phyloP scores from a whole-genome alignment of 2,797 vertebrate species.

The Arrhamphus sclerolepis region DNA sequence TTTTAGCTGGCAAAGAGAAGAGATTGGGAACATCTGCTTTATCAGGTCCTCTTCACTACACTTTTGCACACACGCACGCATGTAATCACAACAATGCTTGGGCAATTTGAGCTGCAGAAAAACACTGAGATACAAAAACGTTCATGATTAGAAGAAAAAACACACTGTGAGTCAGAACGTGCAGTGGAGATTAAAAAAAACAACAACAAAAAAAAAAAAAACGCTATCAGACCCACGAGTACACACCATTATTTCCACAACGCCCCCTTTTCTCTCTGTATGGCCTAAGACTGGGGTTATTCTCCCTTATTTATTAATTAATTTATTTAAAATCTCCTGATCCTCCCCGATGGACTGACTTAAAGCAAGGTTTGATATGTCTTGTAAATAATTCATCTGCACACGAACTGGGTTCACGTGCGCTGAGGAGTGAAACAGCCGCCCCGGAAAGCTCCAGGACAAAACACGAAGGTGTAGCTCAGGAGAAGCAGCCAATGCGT shows the following conservation, averaged over 20 bases:
- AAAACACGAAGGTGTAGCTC: conserved; percentile 56
- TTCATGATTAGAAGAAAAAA: conserved; percentile 4
- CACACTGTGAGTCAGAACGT: too few relatives aligned
- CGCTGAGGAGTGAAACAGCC: conserved; percentile 4
- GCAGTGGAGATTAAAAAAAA: too few relatives aligned
- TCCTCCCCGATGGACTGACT: conserved; percentile 36
- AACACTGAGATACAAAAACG: conserved; percentile 22
- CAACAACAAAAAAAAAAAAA: too few relatives aligned
- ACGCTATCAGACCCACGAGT: conserved; percentile 28
- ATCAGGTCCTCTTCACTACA: conserved; percentile 20
- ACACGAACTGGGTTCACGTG: conserved; percentile 29
- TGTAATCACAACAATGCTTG: conserved; percentile 17
- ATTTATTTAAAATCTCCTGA: conserved; percentile 38
- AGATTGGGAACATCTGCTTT: conserved; percentile 51
- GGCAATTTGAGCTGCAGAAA: conserved; percentile 26
- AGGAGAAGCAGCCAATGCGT: conserved; percentile 58
- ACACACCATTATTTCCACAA: conserved; percentile 51
- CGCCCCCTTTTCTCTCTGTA: conserved; percentile 62
- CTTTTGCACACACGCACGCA: conserved; percentile 32
- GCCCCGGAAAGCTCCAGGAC: conserved; percentile 40
- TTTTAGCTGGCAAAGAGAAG: conserved; percentile 35
- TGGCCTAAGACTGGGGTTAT: conserved; percentile 64
- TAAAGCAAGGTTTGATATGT: conserved; percentile 5
- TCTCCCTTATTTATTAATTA: conserved; percentile 5
- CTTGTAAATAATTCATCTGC: conserved; percentile 43